Evolutionary conservation across 1,140 invertebrate genomes (phyloP), one percentile per base, ranked within the genome.

Genomic region (Hermatobates lingyangjiaoensis): DNA sequence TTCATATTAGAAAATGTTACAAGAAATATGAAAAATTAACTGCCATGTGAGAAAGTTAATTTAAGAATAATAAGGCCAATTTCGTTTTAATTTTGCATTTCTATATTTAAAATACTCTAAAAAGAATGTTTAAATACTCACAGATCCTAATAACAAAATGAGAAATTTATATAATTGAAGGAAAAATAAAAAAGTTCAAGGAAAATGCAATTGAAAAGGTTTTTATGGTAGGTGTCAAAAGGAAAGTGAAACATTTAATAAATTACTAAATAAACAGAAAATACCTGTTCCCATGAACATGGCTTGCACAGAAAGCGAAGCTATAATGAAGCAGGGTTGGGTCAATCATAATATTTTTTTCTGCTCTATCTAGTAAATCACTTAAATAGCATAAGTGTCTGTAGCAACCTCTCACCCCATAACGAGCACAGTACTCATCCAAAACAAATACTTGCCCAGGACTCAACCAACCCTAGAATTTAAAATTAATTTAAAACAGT

Each of bases 301-400:
- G 95, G 61, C 87, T 94, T 4, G 93, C 93, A 71, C 94, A 98
- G 70, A 97, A 98, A 23, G 93, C 93, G 73, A 97, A 98, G 59
- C 89, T 94, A 68, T 90, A 98, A 70, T 98, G 94, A 62, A 98
- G 95, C 39, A 98, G 72, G 1, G 91, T 98, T 0, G 95, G 94
- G 71, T 99, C 95, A 52, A 99, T 94, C 72, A 96, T 90, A 53
- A 88, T 72, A 48, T 87, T 87, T 57, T 89, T 87, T 66, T 98
- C 93, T 1, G 93, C 91, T 56, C 91, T 78, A 64, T 96, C 92
- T 48, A 99, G 73, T 21, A 98, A 73, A 70, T 98, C 93, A 55
- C 81, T 82, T n/a, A 98, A 75, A 66, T 97, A 97, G 65, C 85
- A 92, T 10, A 98, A 75, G 68, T 98, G 94, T 45, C 95, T 77